A percentile compares a stretch with the other conserved stretches of the same genome.
These are phyloP conservation scores for Brachyistius frenatus DNA, from an alignment of 2,113 vertebrate species.

Conservation along the genomic window DNA sequence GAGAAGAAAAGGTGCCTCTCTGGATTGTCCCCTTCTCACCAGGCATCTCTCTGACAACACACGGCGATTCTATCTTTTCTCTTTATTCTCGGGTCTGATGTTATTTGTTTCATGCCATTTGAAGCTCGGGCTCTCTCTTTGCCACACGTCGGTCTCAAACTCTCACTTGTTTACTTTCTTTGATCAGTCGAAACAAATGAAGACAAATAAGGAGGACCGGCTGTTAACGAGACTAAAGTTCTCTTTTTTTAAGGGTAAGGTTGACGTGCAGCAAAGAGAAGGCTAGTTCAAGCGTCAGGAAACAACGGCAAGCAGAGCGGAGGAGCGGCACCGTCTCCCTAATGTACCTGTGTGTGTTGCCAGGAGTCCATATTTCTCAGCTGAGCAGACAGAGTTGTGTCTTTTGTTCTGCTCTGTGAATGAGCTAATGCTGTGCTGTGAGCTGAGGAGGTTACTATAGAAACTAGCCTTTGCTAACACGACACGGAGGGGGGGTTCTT, in stretches of 20 bases:
- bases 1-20: slow-evolving; percentile 55
- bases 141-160: not conserved
- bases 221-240: slow-evolving; percentile 22
- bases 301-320: not conserved
- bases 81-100: slow-evolving; percentile 31
- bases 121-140: slow-evolving; percentile 27
- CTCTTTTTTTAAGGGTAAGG: not conserved
- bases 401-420: slow-evolving; percentile 70
- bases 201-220: slow-evolving; percentile 6
- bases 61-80: not conserved
- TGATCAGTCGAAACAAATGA: slow-evolving; percentile 22
- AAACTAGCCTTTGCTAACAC: slow-evolving; percentile 73
- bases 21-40: slow-evolving; percentile 21
- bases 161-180: slow-evolving; percentile 30
- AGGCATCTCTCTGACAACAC: slow-evolving; percentile 25
- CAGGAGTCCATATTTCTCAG: slow-evolving; percentile 69
- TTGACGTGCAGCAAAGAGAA: not conserved
- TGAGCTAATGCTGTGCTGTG: slow-evolving; percentile 75
- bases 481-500: slow-evolving; percentile 28
- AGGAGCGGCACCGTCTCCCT: slow-evolving; percentile 5
- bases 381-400: slow-evolving; percentile 65
- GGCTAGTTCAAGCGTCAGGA: not conserved
- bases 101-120: slow-evolving; percentile 29
- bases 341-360: slow-evolving; percentile 48
- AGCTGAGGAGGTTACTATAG: slow-evolving; percentile 83